phyloP scores from a whole-genome alignment of 2,797 vertebrate species.

The Myotis planiceps region DNA sequence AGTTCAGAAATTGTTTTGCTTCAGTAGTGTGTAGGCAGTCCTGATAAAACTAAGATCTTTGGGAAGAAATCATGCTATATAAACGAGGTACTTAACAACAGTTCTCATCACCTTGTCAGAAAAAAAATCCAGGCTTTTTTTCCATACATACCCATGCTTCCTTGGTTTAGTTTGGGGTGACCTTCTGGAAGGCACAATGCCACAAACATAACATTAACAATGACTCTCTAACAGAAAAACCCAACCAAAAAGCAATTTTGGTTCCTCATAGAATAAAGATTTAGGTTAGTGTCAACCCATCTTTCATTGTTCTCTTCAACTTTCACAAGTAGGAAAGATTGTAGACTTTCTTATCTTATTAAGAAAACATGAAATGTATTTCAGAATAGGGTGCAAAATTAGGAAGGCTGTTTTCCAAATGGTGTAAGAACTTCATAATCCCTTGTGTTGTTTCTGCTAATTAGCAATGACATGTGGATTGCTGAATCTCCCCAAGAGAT shows the following conservation, averaged over 20 bases:
- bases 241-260: constrained; percentile 42
- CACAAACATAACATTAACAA: constrained; percentile 31
- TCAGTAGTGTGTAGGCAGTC: background rate
- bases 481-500: constrained; percentile 63
- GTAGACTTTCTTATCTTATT: constrained; percentile 47
- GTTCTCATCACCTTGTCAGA: background rate
- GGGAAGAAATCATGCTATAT: constrained; percentile 30
- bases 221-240: constrained; percentile 48
- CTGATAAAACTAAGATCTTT: constrained; percentile 18
- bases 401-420: constrained; percentile 60
- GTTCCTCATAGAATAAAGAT: constrained; percentile 4
- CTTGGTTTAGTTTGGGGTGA: background rate
- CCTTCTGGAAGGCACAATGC: constrained; percentile 16
- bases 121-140: background rate
- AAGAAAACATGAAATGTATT: constrained; percentile 61
- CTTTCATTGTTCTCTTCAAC: constrained; percentile 33
- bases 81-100: constrained; percentile 42
- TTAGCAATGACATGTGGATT: constrained; percentile 64
- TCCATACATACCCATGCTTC: background rate
- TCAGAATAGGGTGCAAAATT: constrained; percentile 60
- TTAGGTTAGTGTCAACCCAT: constrained; percentile 9
- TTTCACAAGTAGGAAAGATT: constrained; percentile 57
- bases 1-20: constrained; percentile 50
- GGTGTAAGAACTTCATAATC: constrained; percentile 68
- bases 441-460: constrained; percentile 71